Evolutionary conservation across 2,888 invertebrate genomes (phyloP).

Genomic region (Megastigmus dorsalis): DNA sequence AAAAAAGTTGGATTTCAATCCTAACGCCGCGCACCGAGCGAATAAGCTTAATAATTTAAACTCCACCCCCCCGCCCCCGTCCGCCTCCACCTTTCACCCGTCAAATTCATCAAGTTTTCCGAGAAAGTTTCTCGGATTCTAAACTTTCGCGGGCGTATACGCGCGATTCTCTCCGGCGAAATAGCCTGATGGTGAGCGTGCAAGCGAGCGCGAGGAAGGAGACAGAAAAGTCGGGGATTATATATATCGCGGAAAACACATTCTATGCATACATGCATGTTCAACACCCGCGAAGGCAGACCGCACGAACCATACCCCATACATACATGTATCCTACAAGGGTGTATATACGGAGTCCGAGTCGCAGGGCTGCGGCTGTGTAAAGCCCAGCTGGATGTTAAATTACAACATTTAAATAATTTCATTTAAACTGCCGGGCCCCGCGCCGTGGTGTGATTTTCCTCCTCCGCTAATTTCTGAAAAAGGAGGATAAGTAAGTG

Average conservation of each 20-base stretch:
- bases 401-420: conserved; percentile 72
- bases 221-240: conserved; percentile 21
- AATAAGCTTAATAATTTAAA: too few species aligned
- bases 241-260: conserved; percentile 67
- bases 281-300: conserved; percentile 65
- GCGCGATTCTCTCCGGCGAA: too few species aligned
- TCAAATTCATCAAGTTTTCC: conserved; percentile 16
- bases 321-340: too few species aligned
- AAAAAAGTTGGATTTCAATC: too few species aligned
- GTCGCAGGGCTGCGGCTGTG: too few species aligned
- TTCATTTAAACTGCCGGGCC: conserved; percentile 65
- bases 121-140: conserved; percentile 1
- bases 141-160: too few species aligned
- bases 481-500: neutral
- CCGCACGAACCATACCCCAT: too few species aligned
- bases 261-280: conserved; percentile 71
- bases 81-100: neutral
- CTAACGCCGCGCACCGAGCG: too few species aligned
- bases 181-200: neutral
- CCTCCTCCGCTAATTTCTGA: conserved; percentile 18
- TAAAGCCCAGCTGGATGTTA: too few species aligned
- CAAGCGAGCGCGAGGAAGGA: neutral
- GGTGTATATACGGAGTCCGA: too few species aligned
- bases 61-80: too few species aligned
- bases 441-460: conserved; percentile 28